A percentile compares a stretch with the other conserved stretches of the same genome.
Evolutionary conservation across 2,888 invertebrate genomes (phyloP).

Genomic region (Emmelina monodactyla): DNA sequence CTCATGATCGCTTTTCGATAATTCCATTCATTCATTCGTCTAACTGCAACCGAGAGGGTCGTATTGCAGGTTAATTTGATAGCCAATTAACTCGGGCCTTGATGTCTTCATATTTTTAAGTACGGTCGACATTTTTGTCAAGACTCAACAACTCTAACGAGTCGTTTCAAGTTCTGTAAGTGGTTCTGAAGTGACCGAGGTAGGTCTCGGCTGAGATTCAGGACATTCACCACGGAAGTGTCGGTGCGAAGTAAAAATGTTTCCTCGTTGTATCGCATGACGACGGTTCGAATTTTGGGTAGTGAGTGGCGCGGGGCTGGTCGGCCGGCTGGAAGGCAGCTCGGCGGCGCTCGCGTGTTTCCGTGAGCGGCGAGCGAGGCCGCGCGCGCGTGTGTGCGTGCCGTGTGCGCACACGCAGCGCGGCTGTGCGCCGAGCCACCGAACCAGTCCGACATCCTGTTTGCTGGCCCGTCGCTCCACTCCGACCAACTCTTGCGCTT

Average conservation of each 20-base stretch:
- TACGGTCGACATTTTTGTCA: too few relatives aligned
- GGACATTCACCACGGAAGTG: background rate
- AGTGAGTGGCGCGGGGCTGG: too few relatives aligned
- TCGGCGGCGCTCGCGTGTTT: constrained; percentile 51
- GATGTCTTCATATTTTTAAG: too few relatives aligned
- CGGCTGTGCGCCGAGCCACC: constrained; percentile 28
- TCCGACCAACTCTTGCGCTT: constrained; percentile 45
- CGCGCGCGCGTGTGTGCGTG: constrained; percentile 37
- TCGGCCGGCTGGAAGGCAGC: constrained; percentile 4
- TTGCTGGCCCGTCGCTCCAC: constrained; percentile 51
- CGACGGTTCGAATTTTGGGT: background rate
- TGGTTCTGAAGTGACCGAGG: too few relatives aligned
- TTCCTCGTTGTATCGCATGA: background rate
- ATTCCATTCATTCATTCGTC: too few relatives aligned
- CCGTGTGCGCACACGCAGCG: constrained; percentile 14
- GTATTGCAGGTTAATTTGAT: too few relatives aligned
- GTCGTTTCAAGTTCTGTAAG: too few relatives aligned
- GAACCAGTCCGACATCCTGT: constrained; percentile 67
- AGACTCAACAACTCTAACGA: too few relatives aligned
- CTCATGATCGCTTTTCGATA: too few relatives aligned
- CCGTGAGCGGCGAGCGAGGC: constrained; percentile 58
- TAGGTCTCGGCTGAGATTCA: too few relatives aligned
- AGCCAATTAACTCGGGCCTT: too few relatives aligned
- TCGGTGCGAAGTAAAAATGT: background rate
- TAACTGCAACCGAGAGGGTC: too few relatives aligned